A percentile compares a stretch with the other conserved stretches of the same genome.
Evolutionary conservation across 2,888 invertebrate genomes (phyloP).

Genomic region (Heterodera filipjevi): DNA sequence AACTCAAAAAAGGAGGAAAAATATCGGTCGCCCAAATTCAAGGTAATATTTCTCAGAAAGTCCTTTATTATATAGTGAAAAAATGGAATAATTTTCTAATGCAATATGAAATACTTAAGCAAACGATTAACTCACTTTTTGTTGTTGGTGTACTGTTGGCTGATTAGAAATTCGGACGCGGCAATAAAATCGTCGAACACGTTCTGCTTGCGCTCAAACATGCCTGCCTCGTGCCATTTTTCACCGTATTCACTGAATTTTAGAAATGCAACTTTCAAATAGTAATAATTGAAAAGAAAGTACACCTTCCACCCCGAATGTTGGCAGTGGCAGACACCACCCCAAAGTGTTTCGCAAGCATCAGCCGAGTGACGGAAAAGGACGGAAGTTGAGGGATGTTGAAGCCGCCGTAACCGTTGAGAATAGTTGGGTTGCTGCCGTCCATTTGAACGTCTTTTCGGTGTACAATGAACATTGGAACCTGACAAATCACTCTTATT

Average conservation of each 20-base stretch:
- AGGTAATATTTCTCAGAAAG: too few relatives aligned
- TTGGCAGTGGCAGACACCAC: conserved; percentile 92
- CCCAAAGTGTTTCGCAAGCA: conserved; percentile 72
- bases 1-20: too few relatives aligned
- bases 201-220: conserved; percentile 89
- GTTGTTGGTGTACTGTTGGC: conserved; percentile 71
- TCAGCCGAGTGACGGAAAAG: conserved; percentile 72
- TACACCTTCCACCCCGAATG: conserved; percentile 90
- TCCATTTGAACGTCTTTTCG: conserved; percentile 59
- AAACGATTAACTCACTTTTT: conserved; percentile 68
- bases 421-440: conserved; percentile 72
- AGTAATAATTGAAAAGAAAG: too few relatives aligned
- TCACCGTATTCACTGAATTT: conserved; percentile 86
- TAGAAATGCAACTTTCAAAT: too few relatives aligned
- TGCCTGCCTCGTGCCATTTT: conserved; percentile 89
- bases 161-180: conserved; percentile 75
- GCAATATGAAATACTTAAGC: too few relatives aligned
- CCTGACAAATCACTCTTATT: conserved; percentile 34
- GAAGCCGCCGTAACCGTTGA: conserved; percentile 80
- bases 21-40: too few relatives aligned
- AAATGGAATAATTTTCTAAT: too few relatives aligned
- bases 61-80: too few relatives aligned
- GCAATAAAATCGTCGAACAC: conserved; percentile 93
- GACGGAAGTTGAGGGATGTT: conserved; percentile 82
- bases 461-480: conserved; percentile 88